Conservation (phyloP, 2,113 vertebrate genomes). For the Holacanthus passer region DNA sequence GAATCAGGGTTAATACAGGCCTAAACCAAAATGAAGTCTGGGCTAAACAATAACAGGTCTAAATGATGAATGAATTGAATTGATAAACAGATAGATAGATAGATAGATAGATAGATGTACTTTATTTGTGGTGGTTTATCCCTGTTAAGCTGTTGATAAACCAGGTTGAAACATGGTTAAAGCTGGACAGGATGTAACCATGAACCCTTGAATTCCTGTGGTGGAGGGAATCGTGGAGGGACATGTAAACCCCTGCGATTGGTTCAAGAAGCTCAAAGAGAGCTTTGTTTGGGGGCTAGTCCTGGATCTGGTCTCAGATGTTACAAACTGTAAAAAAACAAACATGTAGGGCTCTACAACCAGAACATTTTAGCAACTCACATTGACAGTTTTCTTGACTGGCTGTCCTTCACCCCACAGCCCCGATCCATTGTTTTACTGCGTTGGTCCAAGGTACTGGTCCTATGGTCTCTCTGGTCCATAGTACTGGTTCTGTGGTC, state of each 20-base stretch:
- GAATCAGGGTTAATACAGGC: background rate
- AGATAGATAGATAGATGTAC: no score
- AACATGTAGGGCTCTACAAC: background rate
- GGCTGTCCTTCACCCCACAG: conserved; percentile 87
- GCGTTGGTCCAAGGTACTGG: conserved; percentile 70
- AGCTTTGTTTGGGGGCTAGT: background rate
- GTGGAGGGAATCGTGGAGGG: background rate
- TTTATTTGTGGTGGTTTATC: no score
- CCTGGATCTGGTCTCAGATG: background rate
- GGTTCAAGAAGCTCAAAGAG: background rate
- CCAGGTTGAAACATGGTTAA: background rate
- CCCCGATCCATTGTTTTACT: conserved; percentile 87
- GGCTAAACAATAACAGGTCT: background rate
- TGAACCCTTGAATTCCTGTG: background rate
- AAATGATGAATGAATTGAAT: no score
- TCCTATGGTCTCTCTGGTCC: conserved; percentile 39
- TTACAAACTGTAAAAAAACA: background rate
- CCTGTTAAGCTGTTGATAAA: background rate
- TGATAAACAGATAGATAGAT: no score
- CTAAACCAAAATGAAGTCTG: background rate
- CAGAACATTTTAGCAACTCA: conserved; percentile 77
- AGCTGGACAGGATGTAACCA: background rate
- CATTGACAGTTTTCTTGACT: conserved; percentile 90
- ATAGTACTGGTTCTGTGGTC: conserved; percentile 24
- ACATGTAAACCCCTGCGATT: background rate